Evolutionary conservation across 1,140 invertebrate genomes (phyloP).

Genomic region (Periplaneta americana): DNA sequence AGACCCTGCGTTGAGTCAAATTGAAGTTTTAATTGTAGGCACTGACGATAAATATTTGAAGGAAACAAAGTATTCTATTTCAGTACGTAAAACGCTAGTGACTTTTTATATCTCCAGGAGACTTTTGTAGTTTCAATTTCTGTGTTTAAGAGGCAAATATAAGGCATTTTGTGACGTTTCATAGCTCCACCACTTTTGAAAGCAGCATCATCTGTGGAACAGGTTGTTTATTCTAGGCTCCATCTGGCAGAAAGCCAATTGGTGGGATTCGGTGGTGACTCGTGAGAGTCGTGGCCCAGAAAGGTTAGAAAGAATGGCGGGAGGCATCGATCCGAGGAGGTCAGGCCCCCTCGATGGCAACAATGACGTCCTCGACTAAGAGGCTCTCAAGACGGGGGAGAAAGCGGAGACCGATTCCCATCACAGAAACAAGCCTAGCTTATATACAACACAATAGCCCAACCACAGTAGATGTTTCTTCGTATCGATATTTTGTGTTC

Average conservation of each 20-base stretch:
- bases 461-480: not conserved
- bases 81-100: too few relatives aligned
- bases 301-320: not conserved
- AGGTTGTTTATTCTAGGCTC: not conserved
- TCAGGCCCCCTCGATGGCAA: not conserved
- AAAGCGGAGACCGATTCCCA: too few relatives aligned
- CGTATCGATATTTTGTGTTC: not conserved
- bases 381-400: not conserved
- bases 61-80: too few relatives aligned
- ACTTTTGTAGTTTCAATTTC: too few relatives aligned
- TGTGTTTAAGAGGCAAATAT: too few relatives aligned
- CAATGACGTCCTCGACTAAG: not conserved
- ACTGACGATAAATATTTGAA: too few relatives aligned
- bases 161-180: too few relatives aligned
- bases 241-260: not conserved
- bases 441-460: not conserved
- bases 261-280: not conserved
- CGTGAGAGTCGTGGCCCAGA: not conserved
- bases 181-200: too few relatives aligned
- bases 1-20: too few relatives aligned
- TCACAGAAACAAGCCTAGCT: not conserved
- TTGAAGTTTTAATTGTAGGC: too few relatives aligned
- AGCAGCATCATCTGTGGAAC: not conserved
- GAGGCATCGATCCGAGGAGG: not conserved
- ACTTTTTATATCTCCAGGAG: too few relatives aligned